Evolutionary conservation across 2,888 invertebrate species (phyloP), one percentile per base, ranked within the genome.

Genomic region (Eutolmus rufibarbis): DNA sequence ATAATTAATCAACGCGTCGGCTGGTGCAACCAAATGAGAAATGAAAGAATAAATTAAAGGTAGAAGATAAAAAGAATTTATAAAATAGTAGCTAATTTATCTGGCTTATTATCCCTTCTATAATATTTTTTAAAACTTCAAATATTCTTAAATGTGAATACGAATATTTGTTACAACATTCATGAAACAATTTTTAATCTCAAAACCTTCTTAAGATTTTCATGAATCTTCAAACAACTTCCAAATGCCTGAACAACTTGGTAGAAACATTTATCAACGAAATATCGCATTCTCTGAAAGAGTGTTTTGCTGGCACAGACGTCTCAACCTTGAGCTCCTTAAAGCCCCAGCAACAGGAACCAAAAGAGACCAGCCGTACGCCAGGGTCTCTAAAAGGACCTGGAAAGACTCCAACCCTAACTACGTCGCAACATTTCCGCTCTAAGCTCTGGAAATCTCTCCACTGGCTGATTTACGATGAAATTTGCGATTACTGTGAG

Each of bases 371-470:
- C 31, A 87, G 19, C 34, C 66, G 74, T 2, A 4, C 74, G 1
- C 31, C 66, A 46, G 93, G 0, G 92, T 92, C 0, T 91, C 93
- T 86, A 89, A 93, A 88, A 92, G 92, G 91, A 1, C 95, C 87
- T 90, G 95, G 87, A 91, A 94, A 93, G 93, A 93, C 88, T 91
- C 94, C 91, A 90, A 94, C 87, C 91, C 93, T 94, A 91, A 94
- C 92, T 0, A 92, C 92, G 90, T 94, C 89, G 91, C 92, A 92
- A 93, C 91, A 94, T 92, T 91, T 95, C 93, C 90, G 95, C 91
- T 92, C 93, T 91, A 89, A 96, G 90, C 94, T 98, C 5, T 98
- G 98, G 98, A 95, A 96, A 88, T 97, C 97, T 90, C 94, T 98
- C 90, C 98, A 98, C 91, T 96, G 96, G 92, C 93, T 97, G 9